phyloP scores from a whole-genome alignment of 2,113 vertebrate species.

The Fulica atra region DNA sequence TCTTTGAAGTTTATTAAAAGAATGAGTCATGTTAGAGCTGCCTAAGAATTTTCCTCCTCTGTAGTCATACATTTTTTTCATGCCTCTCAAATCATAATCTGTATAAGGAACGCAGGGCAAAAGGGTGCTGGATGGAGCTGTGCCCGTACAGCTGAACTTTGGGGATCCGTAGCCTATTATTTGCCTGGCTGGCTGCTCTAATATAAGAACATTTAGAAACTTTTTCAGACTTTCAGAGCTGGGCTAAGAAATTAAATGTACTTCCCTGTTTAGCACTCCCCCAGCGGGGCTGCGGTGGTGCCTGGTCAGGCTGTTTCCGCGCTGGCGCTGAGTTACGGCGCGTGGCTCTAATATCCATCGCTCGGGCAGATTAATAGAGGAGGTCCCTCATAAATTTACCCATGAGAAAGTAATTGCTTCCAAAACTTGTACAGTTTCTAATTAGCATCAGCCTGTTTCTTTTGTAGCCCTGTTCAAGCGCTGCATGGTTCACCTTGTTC shows the following conservation, averaged over 20 bases:
- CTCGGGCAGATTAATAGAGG: neutral
- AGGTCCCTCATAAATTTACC: neutral
- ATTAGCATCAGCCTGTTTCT: neutral
- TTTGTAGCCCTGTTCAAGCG: neutral
- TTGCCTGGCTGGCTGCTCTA: neutral
- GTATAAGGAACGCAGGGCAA: neutral
- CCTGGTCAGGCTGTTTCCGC: neutral
- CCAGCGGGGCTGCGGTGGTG: neutral
- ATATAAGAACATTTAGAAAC: neutral
- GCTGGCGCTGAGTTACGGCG: neutral
- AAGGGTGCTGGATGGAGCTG: neutral
- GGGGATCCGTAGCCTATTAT: neutral
- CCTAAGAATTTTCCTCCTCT: neutral
- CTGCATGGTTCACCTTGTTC: neutral
- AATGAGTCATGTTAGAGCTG: constrained; percentile 52
- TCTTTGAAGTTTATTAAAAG: constrained; percentile 55
- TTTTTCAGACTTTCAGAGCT: neutral
- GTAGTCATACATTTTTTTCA: constrained; percentile 48
- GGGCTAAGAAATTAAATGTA: neutral
- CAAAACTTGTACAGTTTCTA: neutral
- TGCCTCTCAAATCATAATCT: constrained; percentile 29
- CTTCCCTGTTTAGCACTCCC: neutral
- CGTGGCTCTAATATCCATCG: neutral
- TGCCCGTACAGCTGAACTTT: neutral
- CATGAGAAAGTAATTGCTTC: neutral